A percentile compares a stretch with the other conserved stretches of the same genome.
These are phyloP conservation scores for Eulemur mongoz DNA, from an alignment of 2,797 vertebrate genomes.

Conservation along the genomic window DNA sequence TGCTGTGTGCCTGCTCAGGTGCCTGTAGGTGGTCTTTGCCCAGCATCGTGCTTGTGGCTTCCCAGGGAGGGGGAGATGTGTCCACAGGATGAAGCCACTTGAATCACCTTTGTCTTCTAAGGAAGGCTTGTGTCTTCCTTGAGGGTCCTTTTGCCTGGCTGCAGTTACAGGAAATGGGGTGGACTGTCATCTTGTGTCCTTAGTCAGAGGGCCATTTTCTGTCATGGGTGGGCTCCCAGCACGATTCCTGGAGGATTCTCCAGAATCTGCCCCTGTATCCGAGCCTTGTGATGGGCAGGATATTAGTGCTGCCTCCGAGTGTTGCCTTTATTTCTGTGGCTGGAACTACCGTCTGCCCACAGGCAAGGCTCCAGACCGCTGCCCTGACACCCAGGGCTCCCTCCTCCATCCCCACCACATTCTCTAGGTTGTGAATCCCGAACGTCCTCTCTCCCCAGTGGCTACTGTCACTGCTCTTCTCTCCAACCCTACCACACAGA, in stretches of 20 bases:
- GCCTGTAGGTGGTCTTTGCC: background rate
- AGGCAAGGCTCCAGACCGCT: background rate
- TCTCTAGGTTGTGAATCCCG: background rate
- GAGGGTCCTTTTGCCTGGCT: background rate
- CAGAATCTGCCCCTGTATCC: background rate
- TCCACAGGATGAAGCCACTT: background rate
- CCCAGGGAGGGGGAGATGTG: background rate
- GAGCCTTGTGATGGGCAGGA: background rate
- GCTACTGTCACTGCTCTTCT: accelerated
- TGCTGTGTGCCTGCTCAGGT: background rate
- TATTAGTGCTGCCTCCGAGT: background rate
- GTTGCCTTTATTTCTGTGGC: background rate
- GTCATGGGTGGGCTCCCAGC: background rate
- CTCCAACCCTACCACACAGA: background rate
- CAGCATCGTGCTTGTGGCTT: background rate
- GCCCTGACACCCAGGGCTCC: too few relatives aligned
- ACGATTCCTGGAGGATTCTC: background rate
- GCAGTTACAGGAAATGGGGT: too few relatives aligned
- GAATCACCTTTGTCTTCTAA: background rate
- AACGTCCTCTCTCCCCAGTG: too few relatives aligned
- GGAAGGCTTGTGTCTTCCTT: background rate
- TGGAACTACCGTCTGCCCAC: background rate
- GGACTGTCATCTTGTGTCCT: background rate
- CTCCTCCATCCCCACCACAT: accelerated
- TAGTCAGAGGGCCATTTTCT: background rate